These are phyloP conservation scores for Gallinago nigripennis DNA, from an alignment of 2,797 vertebrate species.

Conservation along the genomic window DNA sequence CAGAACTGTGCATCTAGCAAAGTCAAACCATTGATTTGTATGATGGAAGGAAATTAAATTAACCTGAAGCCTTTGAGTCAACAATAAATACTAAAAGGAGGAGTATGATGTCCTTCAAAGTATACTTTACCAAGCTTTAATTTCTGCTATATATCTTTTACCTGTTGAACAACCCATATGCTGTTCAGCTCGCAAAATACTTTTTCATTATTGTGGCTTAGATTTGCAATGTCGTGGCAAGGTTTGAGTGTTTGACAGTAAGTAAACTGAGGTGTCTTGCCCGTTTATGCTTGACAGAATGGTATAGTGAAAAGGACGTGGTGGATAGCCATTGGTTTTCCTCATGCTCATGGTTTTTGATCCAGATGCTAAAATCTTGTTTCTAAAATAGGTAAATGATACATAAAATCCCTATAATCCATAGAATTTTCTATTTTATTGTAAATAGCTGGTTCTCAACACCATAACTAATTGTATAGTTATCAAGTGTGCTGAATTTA, in stretches of 20 bases:
- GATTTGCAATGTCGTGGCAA: neutral
- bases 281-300: neutral
- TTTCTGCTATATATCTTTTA: neutral
- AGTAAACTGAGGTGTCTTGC: neutral
- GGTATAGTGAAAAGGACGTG: neutral
- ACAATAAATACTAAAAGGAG: neutral
- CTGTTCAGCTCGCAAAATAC: neutral
- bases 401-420: neutral
- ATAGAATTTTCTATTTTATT: neutral
- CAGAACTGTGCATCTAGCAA: neutral
- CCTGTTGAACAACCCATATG: neutral
- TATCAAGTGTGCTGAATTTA: neutral
- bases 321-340: neutral
- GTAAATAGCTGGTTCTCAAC: neutral
- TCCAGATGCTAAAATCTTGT: neutral
- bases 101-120: neutral
- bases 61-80: neutral
- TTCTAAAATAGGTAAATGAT: neutral
- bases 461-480: neutral
- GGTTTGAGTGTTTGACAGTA: neutral
- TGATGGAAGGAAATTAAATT: conserved; percentile 4
- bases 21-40: neutral
- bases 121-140: neutral
- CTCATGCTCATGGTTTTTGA: neutral
- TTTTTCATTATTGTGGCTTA: neutral